Evolutionary conservation across 2,113 vertebrate genomes (phyloP).

Genomic region (Alces alces): DNA sequence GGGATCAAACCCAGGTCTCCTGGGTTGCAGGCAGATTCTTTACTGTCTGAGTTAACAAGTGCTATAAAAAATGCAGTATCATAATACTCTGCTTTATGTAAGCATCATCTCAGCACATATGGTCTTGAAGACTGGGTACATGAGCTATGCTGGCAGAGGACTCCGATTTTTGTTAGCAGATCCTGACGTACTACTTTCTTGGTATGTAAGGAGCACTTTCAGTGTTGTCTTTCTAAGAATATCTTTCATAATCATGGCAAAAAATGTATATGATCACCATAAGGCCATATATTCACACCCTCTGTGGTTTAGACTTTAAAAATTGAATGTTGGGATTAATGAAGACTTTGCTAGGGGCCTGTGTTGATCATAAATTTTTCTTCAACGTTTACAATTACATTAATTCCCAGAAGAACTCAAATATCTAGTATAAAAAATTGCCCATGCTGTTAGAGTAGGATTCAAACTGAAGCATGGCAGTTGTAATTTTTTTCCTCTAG

Average conservation of each 20-base stretch:
- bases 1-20: background rate
- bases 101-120: background rate
- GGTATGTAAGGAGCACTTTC: background rate
- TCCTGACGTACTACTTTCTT: background rate
- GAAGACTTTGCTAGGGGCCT: background rate
- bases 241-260: background rate
- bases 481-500: background rate
- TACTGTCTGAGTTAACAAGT: background rate
- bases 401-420: conserved; percentile 46
- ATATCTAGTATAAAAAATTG: conserved; percentile 56
- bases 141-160: background rate
- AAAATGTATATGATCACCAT: background rate
- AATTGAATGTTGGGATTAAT: conserved; percentile 45
- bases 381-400: conserved; percentile 48
- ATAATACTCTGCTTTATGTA: background rate
- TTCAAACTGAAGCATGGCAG: conserved; percentile 32
- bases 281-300: background rate
- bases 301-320: conserved; percentile 41
- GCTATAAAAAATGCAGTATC: background rate
- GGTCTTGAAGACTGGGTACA: background rate
- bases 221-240: background rate
- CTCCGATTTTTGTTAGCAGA: background rate
- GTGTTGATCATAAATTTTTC: conserved; percentile 35
- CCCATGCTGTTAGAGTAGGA: background rate
- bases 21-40: background rate